Evolutionary conservation across 2,888 invertebrate genomes (phyloP).

Genomic region (Byasa hedistus): DNA sequence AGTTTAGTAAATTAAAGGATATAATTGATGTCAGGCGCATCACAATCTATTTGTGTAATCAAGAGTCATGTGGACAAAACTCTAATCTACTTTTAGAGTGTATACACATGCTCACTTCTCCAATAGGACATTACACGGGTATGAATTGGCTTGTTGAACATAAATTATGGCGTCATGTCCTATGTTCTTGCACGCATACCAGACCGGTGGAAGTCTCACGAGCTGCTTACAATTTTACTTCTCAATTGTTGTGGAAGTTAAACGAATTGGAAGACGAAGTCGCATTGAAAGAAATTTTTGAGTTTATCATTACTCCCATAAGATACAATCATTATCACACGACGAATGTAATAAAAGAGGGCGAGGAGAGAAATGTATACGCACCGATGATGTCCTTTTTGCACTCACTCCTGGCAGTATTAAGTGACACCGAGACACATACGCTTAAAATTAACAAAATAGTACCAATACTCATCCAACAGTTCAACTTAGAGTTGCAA

Average conservation of each 20-base stretch:
- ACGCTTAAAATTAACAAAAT: conserved; percentile 28
- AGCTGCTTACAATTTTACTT: conserved; percentile 83
- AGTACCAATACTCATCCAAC: conserved; percentile 32
- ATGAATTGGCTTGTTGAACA: conserved; percentile 81
- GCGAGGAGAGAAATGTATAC: conserved; percentile 10
- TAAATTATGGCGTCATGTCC: conserved; percentile 84
- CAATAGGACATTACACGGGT: conserved; percentile 70
- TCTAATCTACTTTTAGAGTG: conserved; percentile 37
- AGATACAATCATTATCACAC: conserved; percentile 11
- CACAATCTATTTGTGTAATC: conserved; percentile 24
- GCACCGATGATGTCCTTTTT: conserved; percentile 34
- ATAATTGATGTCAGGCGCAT: conserved; percentile 35
- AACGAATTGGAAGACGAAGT: conserved; percentile 68
- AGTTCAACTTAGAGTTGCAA: conserved; percentile 25
- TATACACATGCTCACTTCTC: conserved; percentile 37
- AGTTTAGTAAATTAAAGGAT: conserved; percentile 43
- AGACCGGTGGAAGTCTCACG: conserved; percentile 86
- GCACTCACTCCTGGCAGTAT: conserved; percentile 4
- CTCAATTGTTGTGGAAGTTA: conserved; percentile 79
- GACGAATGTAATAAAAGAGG: conserved; percentile 14
- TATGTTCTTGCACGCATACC: conserved; percentile 81
- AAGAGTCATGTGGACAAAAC: conserved; percentile 30
- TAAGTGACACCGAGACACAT: conserved; percentile 5
- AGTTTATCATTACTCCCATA: conserved; percentile 80
- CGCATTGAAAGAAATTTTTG: conserved; percentile 69